Evolutionary conservation across 2,113 vertebrate species (phyloP).

Genomic region (Tychaedon coryphoeus): DNA sequence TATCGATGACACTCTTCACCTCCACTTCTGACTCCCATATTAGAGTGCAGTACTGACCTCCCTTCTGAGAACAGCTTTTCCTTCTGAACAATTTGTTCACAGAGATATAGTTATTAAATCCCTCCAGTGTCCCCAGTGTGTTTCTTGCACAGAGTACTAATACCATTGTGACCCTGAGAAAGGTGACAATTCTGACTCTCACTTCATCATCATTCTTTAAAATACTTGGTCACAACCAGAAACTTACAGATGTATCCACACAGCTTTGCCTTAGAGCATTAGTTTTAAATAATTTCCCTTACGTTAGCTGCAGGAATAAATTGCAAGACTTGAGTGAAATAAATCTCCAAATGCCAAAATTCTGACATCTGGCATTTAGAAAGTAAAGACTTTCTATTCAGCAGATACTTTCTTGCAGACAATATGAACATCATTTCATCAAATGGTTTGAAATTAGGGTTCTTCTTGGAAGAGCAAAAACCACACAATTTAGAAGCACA

Average conservation of each 20-base stretch:
- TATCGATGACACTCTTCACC: background rate
- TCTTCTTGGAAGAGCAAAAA: background rate
- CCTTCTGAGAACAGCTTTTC: background rate
- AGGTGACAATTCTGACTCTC: slow-evolving; percentile 53
- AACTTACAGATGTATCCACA: slow-evolving; percentile 11
- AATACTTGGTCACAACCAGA: background rate
- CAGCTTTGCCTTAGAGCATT: background rate
- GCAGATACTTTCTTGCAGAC: background rate
- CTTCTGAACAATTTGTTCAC: background rate
- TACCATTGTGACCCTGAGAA: slow-evolving; percentile 24
- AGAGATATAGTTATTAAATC: slow-evolving; percentile 36
- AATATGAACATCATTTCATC: background rate
- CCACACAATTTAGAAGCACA: background rate
- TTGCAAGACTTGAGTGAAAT: background rate
- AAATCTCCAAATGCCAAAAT: background rate
- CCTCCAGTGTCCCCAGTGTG: background rate
- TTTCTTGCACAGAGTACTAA: slow-evolving; percentile 18
- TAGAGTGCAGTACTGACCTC: background rate
- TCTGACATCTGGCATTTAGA: background rate
- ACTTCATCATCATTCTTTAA: slow-evolving; percentile 61
- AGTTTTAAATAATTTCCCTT: background rate
- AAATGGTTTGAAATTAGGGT: background rate
- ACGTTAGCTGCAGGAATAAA: background rate
- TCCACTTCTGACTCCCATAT: background rate
- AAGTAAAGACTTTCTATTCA: background rate